phyloP scores from a whole-genome alignment of 2,888 invertebrate genomes.

The Machimus atricapillus region DNA sequence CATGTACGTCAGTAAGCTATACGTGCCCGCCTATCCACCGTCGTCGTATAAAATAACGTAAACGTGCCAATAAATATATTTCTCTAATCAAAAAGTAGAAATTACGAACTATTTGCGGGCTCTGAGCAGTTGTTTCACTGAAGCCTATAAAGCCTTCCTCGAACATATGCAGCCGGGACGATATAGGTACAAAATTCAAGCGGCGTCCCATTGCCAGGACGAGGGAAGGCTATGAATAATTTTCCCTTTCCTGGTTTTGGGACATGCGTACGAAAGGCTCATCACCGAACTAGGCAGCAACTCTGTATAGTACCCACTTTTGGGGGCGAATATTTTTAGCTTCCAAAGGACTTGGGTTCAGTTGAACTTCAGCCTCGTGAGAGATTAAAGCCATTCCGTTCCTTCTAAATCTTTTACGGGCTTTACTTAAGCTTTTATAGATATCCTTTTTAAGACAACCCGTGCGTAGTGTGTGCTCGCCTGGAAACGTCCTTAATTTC shows the following conservation, averaged over 20 bases:
- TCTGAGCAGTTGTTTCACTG: background rate
- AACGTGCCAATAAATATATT: slow-evolving; percentile 29
- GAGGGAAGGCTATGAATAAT: slow-evolving; percentile 25
- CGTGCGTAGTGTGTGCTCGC: background rate
- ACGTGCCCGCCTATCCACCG: background rate
- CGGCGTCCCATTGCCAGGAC: slow-evolving; percentile 15
- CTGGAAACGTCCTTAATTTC: background rate
- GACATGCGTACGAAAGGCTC: background rate
- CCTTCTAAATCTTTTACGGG: background rate
- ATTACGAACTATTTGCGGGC: slow-evolving; percentile 36
- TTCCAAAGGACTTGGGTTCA: background rate
- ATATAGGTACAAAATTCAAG: background rate
- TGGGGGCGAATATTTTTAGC: slow-evolving; percentile 13
- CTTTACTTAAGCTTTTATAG: background rate
- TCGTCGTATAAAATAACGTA: background rate
- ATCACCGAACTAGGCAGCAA: background rate
- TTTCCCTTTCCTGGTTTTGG: background rate
- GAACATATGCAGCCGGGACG: background rate
- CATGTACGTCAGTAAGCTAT: background rate
- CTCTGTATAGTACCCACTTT: background rate
- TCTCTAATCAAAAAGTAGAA: slow-evolving; percentile 26
- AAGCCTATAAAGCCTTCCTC: background rate
- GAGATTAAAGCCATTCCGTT: background rate
- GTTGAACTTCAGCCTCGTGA: slow-evolving; percentile 15
- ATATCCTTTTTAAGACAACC: background rate